phyloP scores from a whole-genome alignment of 2,797 vertebrate genomes.

The Catostomus latipinnis region DNA sequence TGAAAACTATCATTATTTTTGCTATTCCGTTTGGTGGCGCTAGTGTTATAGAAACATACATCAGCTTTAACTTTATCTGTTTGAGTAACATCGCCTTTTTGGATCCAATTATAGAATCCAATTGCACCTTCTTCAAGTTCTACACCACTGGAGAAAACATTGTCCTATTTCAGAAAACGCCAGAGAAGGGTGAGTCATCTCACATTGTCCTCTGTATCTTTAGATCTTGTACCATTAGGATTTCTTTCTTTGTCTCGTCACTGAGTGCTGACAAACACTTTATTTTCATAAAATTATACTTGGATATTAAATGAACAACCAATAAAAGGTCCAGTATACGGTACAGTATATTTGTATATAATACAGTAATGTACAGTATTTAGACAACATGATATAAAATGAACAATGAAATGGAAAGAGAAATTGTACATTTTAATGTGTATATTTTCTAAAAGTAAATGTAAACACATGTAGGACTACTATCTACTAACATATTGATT shows the following conservation, averaged over 20 bases:
- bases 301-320: background rate
- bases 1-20: no score
- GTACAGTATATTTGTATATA: no score
- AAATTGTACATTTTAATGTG: no score
- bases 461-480: no score
- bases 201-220: constrained; percentile 26
- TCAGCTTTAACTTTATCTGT: background rate
- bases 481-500: no score
- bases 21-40: no score
- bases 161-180: constrained; percentile 84
- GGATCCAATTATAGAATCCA: constrained; percentile 76
- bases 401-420: background rate
- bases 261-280: constrained; percentile 9
- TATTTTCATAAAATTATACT: background rate
- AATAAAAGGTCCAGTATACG: no score
- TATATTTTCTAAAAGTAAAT: no score
- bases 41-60: no score
- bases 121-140: constrained; percentile 92
- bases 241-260: constrained; percentile 35
- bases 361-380: no score
- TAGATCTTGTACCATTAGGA: constrained; percentile 46
- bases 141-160: constrained; percentile 88
- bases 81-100: constrained; percentile 21
- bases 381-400: background rate
- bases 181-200: constrained; percentile 81